Base-by-base conservation (phyloP, 2,797 vertebrate genomes). In the Fratercula arctica region DNA sequence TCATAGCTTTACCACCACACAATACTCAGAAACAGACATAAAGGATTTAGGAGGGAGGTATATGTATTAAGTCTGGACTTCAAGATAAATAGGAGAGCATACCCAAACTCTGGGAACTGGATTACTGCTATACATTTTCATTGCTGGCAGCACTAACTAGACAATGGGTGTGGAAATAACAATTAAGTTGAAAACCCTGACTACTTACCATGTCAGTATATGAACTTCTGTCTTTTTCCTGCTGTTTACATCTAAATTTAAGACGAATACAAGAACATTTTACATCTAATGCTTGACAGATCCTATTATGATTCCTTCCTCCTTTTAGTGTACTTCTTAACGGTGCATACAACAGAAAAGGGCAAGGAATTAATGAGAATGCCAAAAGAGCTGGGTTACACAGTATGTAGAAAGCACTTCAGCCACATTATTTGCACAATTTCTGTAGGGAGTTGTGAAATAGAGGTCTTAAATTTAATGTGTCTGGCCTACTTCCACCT, bases 401-500 rank as follows among this genome's bases (percentile, higher is more conserved):
- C 78, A 79, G 77, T 87, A 72, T 84, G 95, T 88, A 95, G 95
- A 97, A 97, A 97, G 95, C 92, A 97, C 97, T 97, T 97, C 95
- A 89, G 88, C 94, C 96, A 97, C 76, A 95, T 97, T 97, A 97
- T 98, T 98, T 98, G 97, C 96, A 96, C 97, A 97, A 69, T 97
- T 97, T 98, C 98, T 97, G 83, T 89, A 96, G 97, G 97, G 97
- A 98, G 96, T 96, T 97, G 94, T 97, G 97, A 97, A 98, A 98
- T 79, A 97, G 96, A 97, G 93, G 95, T 96, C 96, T 98, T 98
- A 97, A 97, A 98, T 98, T 97, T 97, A 97, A 97, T 57, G 73
- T 93, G 92, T 94, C 97, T 98, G 98, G 98, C 97, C 92, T 91
- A 87, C 89, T 96, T 98, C 98, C 97, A 98, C 96, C 95, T 98